A percentile compares a stretch with the other conserved stretches of the same genome.
These are phyloP conservation scores for Frieseomelitta varia DNA, from an alignment of 1,140 invertebrate species.

Conservation along the genomic window DNA sequence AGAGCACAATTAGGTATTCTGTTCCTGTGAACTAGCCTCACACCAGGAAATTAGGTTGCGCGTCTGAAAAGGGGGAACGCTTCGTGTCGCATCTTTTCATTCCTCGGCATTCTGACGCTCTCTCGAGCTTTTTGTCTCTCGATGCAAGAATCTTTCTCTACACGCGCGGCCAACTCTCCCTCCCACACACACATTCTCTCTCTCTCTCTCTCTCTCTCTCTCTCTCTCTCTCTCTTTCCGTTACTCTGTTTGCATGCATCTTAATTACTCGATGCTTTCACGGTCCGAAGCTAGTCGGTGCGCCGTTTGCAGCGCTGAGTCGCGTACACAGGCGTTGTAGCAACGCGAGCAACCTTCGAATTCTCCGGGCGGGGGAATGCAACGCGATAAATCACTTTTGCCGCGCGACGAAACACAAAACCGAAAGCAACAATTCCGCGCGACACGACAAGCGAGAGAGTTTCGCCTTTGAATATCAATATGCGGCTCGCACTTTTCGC, in stretches of 20 bases:
- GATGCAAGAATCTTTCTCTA: neutral
- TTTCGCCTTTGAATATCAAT: neutral
- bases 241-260: neutral
- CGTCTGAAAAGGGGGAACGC: slow-evolving; percentile 15
- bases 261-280: slow-evolving; percentile 17
- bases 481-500: neutral
- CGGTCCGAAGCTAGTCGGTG: neutral
- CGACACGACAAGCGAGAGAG: neutral
- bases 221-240: no score
- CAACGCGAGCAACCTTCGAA: no score
- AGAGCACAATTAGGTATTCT: slow-evolving; percentile 23
- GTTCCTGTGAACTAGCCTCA: slow-evolving; percentile 9
- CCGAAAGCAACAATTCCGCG: no score
- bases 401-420: neutral
- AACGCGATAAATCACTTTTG: slow-evolving; percentile 1
- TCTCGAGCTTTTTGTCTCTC: slow-evolving; percentile 3
- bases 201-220: no score
- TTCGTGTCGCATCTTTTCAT: slow-evolving; percentile 19
- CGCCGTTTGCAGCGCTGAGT: neutral
- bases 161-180: neutral
- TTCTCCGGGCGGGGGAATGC: neutral
- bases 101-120: neutral
- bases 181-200: no score
- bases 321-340: no score
- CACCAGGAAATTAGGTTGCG: slow-evolving; percentile 25